Evolutionary conservation across 2,797 vertebrate genomes (phyloP), one percentile per base, ranked within the genome.

Genomic region (Gymnothorax reevesii): DNA sequence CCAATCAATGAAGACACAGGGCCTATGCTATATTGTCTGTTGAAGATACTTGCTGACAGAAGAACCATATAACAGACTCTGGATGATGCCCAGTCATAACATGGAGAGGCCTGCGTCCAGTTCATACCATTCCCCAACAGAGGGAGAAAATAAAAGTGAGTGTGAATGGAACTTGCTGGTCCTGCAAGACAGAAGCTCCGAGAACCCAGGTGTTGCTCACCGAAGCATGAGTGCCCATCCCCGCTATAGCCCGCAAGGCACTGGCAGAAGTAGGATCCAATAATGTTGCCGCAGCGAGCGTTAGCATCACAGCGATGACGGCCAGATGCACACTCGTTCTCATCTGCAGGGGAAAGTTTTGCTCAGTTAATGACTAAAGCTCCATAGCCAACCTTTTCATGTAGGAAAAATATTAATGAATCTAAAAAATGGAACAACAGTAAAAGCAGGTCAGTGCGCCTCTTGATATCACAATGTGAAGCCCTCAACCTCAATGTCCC

Each of bases 201-300:
- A 33, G 9, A 86, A 64, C 60, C 13, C 15, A 12, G 1, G 62
- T 77, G 25, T 88, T 42, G 92, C 93, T 86, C 88, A 97, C 96
- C 96, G 27, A 94, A 96, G 92, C 96, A 97, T 88, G 94, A 91
- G 91, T 89, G 91, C 59, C 96, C 96, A 8, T 97, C 94, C 62
- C 96, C 96, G 55, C 89, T 96, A 90, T 96, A 97, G 82, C 96
- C 96, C 88, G 95, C 96, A 89, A 94, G 94, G 89, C 96, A 97
- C 88, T 96, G 96, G 89, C 96, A 97, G 93, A 96, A 96, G 87
- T 96, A 97, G 0, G 96, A 96, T 27, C 96, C 96, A 0, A 96
- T 95, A 86, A 96, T 91, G 87, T 97, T 97, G 27, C 96, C 96
- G 80, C 96, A 97, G 4, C 92, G 95, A 88, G 96, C 96, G 2